Evolutionary conservation across 1,140 invertebrate genomes (phyloP), one percentile per base, ranked within the genome.

Genomic region (Anagrus nilaparvatae): DNA sequence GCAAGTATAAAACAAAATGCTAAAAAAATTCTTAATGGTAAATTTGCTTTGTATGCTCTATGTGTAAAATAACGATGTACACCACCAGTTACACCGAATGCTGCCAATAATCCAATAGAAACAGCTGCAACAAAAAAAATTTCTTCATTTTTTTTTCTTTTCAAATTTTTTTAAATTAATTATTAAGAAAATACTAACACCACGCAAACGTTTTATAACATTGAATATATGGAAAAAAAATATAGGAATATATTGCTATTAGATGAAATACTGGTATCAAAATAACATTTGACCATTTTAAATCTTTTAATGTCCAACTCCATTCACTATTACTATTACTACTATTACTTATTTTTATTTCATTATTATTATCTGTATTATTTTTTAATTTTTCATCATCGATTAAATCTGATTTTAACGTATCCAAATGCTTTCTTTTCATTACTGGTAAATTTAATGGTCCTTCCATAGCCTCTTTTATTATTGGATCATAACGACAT

Each of bases 21-120:
- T 5, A 93, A 60, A 28, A 91, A 65, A 5, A 83, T 67, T 50
- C 79, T 70, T 6, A 91, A 57, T 0, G 84, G 81, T 12, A 74
- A 49, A 46, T 74, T 83, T 2, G 89, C 89, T 67, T 89, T 89
- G 62, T 83, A 93, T 6, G 85, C 72, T 42, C 78, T 70, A 65
- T 94, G 89, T 24, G 81, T 75, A 84, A 84, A 94, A 18, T 82
- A 75, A 18, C 89, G 73, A 65, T 93, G 89, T 2, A 74, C 82
- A 3, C 89, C 89, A 18, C 73, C 87, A 1, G 88, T 92, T 6
- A 92, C 69, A n/a, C 81, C 81, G 41, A 82, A 75, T 25, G 73
- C 79, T 13, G 67, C 68, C 0, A 76, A 39, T 10, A 63, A 52
- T 18, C 71, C 74, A 8, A 71, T 51, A 0, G 23, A 32, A 3